phyloP scores from a whole-genome alignment of 2,888 invertebrate genomes.

The Hypsopygia costalis region DNA sequence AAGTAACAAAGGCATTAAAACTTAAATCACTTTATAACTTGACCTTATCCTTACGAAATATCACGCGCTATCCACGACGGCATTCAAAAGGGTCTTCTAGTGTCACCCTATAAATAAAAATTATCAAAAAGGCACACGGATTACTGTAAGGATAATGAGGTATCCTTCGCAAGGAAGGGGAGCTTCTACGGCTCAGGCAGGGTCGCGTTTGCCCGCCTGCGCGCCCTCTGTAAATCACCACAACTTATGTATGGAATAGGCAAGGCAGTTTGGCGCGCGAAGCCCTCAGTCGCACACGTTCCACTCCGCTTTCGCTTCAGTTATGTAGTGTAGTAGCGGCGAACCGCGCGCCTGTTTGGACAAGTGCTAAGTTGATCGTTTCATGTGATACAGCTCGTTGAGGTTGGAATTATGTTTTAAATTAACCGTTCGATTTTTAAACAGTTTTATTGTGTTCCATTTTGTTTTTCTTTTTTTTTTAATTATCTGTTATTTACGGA shows the following conservation, averaged over 20 bases:
- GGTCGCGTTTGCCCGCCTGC: constrained; percentile 51
- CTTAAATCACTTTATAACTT: neutral
- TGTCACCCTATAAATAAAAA: constrained; percentile 63
- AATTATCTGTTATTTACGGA: constrained; percentile 4
- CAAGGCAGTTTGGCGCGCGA: constrained; percentile 72
- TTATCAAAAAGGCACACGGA: constrained; percentile 73
- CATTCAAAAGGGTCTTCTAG: constrained; percentile 46
- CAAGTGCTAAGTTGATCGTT: constrained; percentile 79
- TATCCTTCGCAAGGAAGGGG: constrained; percentile 67
- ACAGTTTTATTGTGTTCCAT: constrained; percentile 57
- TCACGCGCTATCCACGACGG: neutral
- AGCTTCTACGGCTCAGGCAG: constrained; percentile 35
- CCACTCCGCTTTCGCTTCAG: constrained; percentile 35
- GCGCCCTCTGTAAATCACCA: constrained; percentile 61
- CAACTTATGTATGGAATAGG: constrained; percentile 55
- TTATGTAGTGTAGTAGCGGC: constrained; percentile 59
- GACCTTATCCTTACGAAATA: neutral
- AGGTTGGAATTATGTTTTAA: constrained; percentile 70
- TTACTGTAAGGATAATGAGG: constrained; percentile 77
- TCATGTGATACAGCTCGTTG: constrained; percentile 72
- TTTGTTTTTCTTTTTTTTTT: constrained; percentile 31
- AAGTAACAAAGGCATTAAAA: neutral
- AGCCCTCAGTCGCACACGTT: constrained; percentile 48
- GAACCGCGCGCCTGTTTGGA: constrained; percentile 58
- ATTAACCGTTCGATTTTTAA: constrained; percentile 68